Evolutionary conservation across 2,113 vertebrate species (phyloP), one percentile per base, ranked within the genome.

Genomic region (human): DNA sequence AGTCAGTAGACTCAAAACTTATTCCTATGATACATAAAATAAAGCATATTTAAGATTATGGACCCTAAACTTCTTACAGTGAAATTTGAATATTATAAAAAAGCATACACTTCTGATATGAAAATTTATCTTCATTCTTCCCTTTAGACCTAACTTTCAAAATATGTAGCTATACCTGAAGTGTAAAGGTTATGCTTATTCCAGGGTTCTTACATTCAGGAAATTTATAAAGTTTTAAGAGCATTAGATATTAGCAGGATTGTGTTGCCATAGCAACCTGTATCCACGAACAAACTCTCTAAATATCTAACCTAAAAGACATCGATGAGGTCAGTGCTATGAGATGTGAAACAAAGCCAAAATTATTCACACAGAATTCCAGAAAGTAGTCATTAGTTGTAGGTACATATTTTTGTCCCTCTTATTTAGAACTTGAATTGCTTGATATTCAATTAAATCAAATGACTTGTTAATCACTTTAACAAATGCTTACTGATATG

Each of bases 261-360:
- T 48, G 8, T 6, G 25, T 96, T 76, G 93, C 84, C 75, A 96
- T 93, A 73, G 96, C 64, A 97, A 93, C 88, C 30, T 38, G 72
- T 80, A 89, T 76, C 50, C 38, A 0, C 55, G 72, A 25, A 80
- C 57, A 90, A 32, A 20, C 25, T 96, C 8, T 93, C 75, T 68
- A 38, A 59, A 95, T 90, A 96, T 83, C 97, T 93, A 84, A 97
- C 79, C 82, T 95, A 79, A 92, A 57, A 92, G 55, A 87, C 23
- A 86, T 73, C 32, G 25, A 82, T 52, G 4, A 94, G 64, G 38
- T 8, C 35, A 72, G 30, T 59, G 11, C 22, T 64, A 38, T 76
- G 22, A 95, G 43, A 93, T 90, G n/a, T 18, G 92, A 92, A 92
- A 90, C 40, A 55, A 92, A 81, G 45, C 10, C 9, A 59, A 76